Percentiles rank a stretch among this genome's conserved stretches.
Conservation (phyloP, 2,797 vertebrate species). For the Onychomys leucogaster region DNA sequence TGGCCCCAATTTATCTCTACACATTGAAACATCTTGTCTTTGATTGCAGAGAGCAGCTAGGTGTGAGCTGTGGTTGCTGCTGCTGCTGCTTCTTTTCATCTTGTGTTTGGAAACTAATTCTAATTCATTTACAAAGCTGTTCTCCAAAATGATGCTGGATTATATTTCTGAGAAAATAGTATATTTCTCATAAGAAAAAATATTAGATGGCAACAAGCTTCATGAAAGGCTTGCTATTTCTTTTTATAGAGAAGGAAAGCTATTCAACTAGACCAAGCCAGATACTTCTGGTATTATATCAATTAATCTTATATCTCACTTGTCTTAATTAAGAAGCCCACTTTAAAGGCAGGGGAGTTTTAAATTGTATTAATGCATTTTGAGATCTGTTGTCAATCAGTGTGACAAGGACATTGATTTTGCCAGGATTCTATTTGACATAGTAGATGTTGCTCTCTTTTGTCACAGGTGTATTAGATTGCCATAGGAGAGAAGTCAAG, state of each 20-base stretch:
- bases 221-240: background rate
- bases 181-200: slow-evolving; percentile 35
- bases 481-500: background rate
- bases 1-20: background rate
- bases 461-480: background rate
- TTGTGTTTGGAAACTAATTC: background rate
- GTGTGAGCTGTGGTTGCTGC: background rate
- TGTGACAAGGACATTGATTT: slow-evolving; percentile 61
- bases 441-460: background rate
- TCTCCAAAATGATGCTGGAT: too few species aligned
- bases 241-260: background rate
- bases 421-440: slow-evolving; percentile 55
- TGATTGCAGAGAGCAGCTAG: background rate
- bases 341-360: background rate
- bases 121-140: background rate
- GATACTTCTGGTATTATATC: background rate
- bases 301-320: slow-evolving; percentile 8
- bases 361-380: slow-evolving; percentile 30
- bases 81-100: background rate
- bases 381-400: slow-evolving; percentile 24
- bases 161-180: too few species aligned
- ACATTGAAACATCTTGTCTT: background rate
- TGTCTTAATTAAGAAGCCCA: background rate
- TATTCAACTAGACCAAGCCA: background rate
- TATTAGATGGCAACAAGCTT: background rate